phyloP scores from a whole-genome alignment of 2,113 vertebrate genomes.

The Pandion haliaetus region DNA sequence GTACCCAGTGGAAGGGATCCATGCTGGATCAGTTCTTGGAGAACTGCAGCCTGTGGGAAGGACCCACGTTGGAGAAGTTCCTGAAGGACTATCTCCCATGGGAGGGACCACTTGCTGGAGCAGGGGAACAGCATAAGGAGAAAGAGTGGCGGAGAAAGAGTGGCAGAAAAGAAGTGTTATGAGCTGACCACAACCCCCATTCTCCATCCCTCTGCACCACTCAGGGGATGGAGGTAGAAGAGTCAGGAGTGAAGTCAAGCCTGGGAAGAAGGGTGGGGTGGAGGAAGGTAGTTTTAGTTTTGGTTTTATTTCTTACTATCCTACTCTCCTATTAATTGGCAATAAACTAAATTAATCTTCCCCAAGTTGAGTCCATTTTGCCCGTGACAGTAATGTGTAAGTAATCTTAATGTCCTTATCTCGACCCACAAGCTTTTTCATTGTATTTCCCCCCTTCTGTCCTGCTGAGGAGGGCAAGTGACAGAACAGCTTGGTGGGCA shows the following conservation, averaged over 20 bases:
- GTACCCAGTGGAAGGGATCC: not conserved
- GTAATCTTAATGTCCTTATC: not conserved
- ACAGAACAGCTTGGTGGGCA: rapidly evolving
- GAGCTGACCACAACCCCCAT: not conserved
- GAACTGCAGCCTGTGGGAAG: not conserved
- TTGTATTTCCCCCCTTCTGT: not conserved
- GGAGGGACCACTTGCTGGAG: not conserved
- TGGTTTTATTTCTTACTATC: not conserved
- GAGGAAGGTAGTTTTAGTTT: not conserved
- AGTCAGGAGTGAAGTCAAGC: not conserved
- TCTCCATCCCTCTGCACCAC: rapidly evolving
- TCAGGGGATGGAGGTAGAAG: not conserved
- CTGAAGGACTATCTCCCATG: not conserved
- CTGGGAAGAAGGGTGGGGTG: not conserved
- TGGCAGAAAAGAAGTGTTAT: not conserved
- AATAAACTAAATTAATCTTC: not conserved
- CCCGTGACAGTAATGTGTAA: not conserved
- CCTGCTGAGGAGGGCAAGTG: not conserved
- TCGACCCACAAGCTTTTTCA: not conserved
- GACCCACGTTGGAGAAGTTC: not conserved
- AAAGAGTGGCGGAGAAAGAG: not conserved
- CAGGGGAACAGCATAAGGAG: not conserved
- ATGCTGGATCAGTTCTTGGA: not conserved
- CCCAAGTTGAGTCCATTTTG: not conserved
- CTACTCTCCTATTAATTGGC: not conserved